Percentiles rank a stretch among this genome's conserved stretches.
phyloP scores from a whole-genome alignment of 2,113 vertebrate species.

The Solenodon paradoxus region DNA sequence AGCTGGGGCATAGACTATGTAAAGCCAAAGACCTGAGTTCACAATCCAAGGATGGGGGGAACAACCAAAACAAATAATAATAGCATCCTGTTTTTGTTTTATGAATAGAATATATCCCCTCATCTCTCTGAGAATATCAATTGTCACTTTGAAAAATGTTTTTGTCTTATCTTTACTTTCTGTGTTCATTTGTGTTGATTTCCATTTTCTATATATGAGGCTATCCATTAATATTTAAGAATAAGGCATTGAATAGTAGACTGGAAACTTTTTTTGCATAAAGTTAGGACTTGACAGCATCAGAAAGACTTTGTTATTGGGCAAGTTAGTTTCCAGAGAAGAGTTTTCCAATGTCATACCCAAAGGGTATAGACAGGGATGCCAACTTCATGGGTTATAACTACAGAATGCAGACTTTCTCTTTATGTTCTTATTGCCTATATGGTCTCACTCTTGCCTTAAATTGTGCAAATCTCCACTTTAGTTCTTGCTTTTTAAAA shows the following conservation, averaged over 20 bases:
- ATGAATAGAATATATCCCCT: no score
- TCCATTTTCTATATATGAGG: background rate
- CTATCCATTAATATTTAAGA: background rate
- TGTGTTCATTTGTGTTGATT: background rate
- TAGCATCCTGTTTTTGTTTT: no score
- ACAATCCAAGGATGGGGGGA: no score
- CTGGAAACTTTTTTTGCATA: background rate
- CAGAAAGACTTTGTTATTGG: background rate
- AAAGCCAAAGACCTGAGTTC: no score
- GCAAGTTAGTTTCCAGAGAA: background rate
- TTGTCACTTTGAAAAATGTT: background rate
- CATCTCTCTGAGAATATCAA: background rate
- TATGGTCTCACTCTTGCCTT: background rate
- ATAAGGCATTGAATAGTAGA: background rate
- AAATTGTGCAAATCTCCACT: background rate
- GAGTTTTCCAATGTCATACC: background rate
- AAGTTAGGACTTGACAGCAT: background rate
- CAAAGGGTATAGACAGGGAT: background rate
- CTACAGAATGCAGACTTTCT: background rate
- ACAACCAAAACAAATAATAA: no score
- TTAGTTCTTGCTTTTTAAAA: background rate
- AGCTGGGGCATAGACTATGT: no score
- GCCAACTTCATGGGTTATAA: background rate
- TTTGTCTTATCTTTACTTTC: background rate
- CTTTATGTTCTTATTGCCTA: background rate